Evolutionary conservation across 2,888 invertebrate genomes (phyloP).

Genomic region (Phalera bucephala): DNA sequence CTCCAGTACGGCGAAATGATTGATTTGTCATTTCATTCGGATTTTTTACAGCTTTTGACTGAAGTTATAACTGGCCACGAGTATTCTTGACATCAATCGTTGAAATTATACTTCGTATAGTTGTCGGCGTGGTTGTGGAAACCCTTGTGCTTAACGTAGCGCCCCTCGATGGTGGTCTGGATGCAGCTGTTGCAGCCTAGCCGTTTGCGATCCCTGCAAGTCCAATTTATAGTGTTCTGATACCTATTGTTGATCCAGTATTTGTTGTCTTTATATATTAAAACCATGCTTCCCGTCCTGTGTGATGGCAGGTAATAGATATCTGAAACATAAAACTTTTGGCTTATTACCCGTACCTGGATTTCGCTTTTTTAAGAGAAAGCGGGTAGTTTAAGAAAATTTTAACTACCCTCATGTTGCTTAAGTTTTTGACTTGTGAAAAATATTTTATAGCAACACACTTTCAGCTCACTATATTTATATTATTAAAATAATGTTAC

Average conservation of each 20-base stretch:
- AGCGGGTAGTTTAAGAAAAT: too few species aligned
- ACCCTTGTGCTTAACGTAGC: constrained; percentile 73
- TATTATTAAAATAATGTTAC: too few species aligned
- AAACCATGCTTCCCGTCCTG: constrained; percentile 76
- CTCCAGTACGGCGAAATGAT: too few species aligned
- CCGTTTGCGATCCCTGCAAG: constrained; percentile 70
- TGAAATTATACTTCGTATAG: constrained; percentile 76
- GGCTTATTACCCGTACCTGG: constrained; percentile 31
- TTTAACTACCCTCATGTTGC: too few species aligned
- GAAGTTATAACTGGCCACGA: constrained; percentile 40
- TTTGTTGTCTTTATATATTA: constrained; percentile 77
- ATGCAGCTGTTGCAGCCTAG: constrained; percentile 74
- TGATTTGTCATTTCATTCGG: too few species aligned
- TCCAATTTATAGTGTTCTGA: constrained; percentile 78
- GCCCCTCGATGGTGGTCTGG: constrained; percentile 70
- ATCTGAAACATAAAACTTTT: constrained; percentile 50
- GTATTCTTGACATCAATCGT: constrained; percentile 58
- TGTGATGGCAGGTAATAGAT: constrained; percentile 76
- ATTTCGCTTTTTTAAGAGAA: too few species aligned
- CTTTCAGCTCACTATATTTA: too few species aligned
- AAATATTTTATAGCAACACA: too few species aligned
- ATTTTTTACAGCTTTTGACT: constrained; percentile 32
- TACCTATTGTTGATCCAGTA: constrained; percentile 79
- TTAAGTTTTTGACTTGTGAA: too few species aligned
- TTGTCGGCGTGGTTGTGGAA: constrained; percentile 74